Conservation (phyloP, 2,797 vertebrate genomes). For the Mormyrops attenuatus region DNA sequence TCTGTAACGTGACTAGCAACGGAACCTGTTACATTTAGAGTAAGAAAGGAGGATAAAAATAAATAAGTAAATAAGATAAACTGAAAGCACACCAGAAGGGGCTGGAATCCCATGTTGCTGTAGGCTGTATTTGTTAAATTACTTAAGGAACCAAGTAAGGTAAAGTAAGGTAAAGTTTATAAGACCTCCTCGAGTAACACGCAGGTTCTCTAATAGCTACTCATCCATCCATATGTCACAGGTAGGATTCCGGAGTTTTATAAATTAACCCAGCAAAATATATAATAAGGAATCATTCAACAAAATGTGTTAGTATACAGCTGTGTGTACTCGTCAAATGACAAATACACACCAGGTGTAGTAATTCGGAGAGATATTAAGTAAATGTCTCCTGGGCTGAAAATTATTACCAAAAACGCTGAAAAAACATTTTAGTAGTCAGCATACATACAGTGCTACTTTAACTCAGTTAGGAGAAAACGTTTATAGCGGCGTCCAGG, state of each 20-base stretch:
- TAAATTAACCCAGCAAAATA: neutral
- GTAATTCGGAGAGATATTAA: neutral
- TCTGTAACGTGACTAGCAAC: neutral
- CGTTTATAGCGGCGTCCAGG: neutral
- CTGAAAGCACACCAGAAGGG: neutral
- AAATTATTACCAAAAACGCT: neutral
- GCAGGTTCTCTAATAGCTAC: neutral
- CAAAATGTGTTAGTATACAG: neutral
- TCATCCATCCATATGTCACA: neutral
- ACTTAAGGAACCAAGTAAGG: neutral
- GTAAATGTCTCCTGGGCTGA: neutral
- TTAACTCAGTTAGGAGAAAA: neutral
- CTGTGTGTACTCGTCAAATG: neutral
- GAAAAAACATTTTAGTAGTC: neutral
- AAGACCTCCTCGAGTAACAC: neutral
- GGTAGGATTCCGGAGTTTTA: neutral
- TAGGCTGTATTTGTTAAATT: neutral
- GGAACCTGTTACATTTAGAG: neutral
- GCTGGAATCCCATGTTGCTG: too few species aligned
- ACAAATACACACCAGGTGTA: neutral
- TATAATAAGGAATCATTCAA: neutral
- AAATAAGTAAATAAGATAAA: neutral
- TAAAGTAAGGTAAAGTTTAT: too few species aligned
- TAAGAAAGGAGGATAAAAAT: neutral
- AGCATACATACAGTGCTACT: neutral